phyloP scores from a whole-genome alignment of 1,140 invertebrate genomes.

The Drosophila repleta region DNA sequence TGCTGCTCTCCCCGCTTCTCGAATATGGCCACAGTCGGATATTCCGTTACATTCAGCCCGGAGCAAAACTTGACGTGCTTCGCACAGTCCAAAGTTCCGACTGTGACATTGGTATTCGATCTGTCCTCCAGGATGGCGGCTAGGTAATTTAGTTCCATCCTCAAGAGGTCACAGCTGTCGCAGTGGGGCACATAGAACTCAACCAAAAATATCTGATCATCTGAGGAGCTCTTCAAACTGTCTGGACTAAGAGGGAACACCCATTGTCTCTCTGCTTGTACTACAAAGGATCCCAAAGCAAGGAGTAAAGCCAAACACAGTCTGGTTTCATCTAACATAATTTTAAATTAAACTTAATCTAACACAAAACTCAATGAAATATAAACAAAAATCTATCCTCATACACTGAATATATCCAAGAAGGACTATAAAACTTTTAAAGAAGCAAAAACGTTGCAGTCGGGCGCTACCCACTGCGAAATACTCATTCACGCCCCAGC shows the following conservation, averaged over 20 bases:
- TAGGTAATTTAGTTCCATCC: background rate
- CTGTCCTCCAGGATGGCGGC: background rate
- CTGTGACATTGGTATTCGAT: background rate
- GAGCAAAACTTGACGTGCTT: background rate
- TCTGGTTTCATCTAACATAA: background rate
- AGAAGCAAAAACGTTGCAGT: no score
- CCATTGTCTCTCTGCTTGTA: background rate
- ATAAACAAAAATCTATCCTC: constrained; percentile 1
- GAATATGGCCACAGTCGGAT: constrained; percentile 10
- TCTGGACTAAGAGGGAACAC: background rate
- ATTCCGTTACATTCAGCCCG: background rate
- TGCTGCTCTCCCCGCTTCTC: background rate
- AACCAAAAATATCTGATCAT: background rate
- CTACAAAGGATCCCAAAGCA: background rate
- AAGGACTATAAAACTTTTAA: no score
- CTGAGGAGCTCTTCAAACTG: background rate
- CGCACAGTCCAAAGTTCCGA: background rate
- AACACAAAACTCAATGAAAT: background rate
- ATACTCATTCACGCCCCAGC: no score
- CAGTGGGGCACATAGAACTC: background rate
- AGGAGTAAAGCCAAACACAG: background rate
- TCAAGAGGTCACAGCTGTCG: background rate
- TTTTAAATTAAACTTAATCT: background rate
- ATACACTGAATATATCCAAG: no score
- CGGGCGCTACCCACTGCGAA: no score